Base-by-base conservation (phyloP, 2,113 vertebrate genomes). In the Pygathrix nemaeus region DNA sequence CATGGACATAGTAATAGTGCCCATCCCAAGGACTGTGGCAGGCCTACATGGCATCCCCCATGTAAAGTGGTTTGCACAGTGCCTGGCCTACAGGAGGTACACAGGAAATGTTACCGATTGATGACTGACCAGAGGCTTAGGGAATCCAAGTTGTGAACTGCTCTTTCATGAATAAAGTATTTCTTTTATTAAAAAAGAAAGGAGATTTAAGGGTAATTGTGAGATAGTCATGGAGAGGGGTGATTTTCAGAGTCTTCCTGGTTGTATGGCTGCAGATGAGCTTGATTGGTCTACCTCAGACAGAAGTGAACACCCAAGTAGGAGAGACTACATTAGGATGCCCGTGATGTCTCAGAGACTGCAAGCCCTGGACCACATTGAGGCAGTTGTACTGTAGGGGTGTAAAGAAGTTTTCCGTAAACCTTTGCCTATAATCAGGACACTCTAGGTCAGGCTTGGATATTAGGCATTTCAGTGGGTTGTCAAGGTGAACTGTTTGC, bases 161-260 rank as follows among this genome's bases (percentile, higher is more conserved):
- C 30, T 80, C 45, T 86, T 93, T 82, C 81, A 50, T 66, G 30
- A 79, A 59, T 86, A 64, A 93, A 70, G 16, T 16, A 16, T 93
- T 64, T 84, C 9, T 94, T 57, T 95, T 86, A 52, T 52, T n/a
- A 61, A 80, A 85, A 85, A 64, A 61, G 76, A 76, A 90, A 38
- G 21, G 59, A 6, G 64, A 8, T 20, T 94, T 84, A 72, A 48
- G 64, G 52, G 18, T 88, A 40, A 75, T 57, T 32, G 2, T 50
- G 61, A 87, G 68, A 45, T 16, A 20, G 45, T 38, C 55, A 13
- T 82, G 32, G 83, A 55, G 21, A 72, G 9, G 21, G 27, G 32
- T 66, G 85, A 55, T 2, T 73, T 27, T 70, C n/a, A 23, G 64
- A 10, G 61, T 73, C 50, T 91, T 66, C 64, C 76, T 14, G 32